Conservation (phyloP, 2,797 vertebrate species). For the Botia kubotai region DNA sequence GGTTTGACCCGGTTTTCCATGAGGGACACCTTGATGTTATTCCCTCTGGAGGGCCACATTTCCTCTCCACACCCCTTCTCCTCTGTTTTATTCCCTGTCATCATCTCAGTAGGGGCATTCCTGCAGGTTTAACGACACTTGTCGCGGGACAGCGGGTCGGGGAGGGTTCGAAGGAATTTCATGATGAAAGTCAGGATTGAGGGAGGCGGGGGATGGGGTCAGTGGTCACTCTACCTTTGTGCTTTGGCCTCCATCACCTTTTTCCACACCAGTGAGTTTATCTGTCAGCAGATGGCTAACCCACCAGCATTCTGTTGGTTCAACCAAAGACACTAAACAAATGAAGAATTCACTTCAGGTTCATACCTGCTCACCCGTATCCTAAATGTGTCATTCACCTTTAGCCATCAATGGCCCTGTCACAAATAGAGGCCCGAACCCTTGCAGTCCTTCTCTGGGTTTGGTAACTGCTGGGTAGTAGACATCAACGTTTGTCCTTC, state of each 20-base stretch:
- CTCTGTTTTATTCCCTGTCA: slow-evolving; percentile 33
- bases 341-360: slow-evolving; percentile 37
- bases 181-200: slow-evolving; percentile 33
- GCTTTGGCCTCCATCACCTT: slow-evolving; percentile 42
- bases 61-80: slow-evolving; percentile 23
- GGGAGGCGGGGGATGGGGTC: slow-evolving; percentile 30
- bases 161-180: slow-evolving; percentile 9
- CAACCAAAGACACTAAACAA: slow-evolving; percentile 58
- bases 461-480: not conserved
- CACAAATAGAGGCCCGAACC: slow-evolving; percentile 2
- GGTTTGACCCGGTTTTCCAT: not conserved
- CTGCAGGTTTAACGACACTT: slow-evolving; percentile 57
- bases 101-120: slow-evolving; percentile 59
- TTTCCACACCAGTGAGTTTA: slow-evolving; percentile 56
- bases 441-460: not conserved
- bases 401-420: not conserved
- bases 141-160: slow-evolving; percentile 31
- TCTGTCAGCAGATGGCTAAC: slow-evolving; percentile 62
- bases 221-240: slow-evolving; percentile 48
- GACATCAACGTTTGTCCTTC: not conserved
- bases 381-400: slow-evolving; percentile 38
- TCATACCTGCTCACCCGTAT: slow-evolving; percentile 37
- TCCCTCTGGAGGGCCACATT: slow-evolving; percentile 5
- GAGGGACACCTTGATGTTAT: not conserved
- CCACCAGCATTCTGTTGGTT: slow-evolving; percentile 60